Base-by-base conservation (phyloP, 1,140 invertebrate species). In the Zelostemma sp. region DNA sequence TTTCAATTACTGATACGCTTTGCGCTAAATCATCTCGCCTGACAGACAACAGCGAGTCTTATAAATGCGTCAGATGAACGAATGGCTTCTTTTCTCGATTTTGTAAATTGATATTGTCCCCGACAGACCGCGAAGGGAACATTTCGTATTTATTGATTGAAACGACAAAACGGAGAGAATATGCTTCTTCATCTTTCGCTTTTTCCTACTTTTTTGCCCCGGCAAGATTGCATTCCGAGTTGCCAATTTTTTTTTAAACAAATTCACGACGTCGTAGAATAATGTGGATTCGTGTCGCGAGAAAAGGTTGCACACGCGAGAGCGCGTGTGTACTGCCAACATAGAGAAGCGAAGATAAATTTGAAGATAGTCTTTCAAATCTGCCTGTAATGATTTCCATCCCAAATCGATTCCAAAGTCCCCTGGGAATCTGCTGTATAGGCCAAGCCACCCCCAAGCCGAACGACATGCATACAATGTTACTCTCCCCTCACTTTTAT, bases 301-400 rank as follows among this genome's bases (percentile, higher is more conserved):
- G 35, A 38, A 38, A 14, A 25, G 35, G n/a, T 11, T 38, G 35
- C 35, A 38, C 18, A 15, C 21, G 33, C 28, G 47, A 46, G 41
- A 31, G 48, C 46, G 51, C 35, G 40, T 40, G 45, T 38, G 49
- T 35, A 16, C 33, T 21, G 51, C 46, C 18, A 62, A 48, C 57
- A 48, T 17, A 53, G 61, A 63, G 68, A 69, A 48, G 49, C 51
- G 65, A 60, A 84, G 82, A 85, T 85, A 82, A 81, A 82, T 84
- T 79, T 70, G 64, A 75, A 83, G 82, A 84, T 85, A 83, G 80
- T 82, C 78, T 85, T 85, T 81, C 76, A 84, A 85, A 85, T 85
- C 77, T 80, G 73, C 76, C 74, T 54, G 79, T 84, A 85, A 86
- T 85, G 83, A 86, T 85, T 86, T 84, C 80, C 80, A 83, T 84